Conservation (phyloP, 37 sponge, comb jelly and placozoan species). For the Lycopodina hypogea region DNA sequence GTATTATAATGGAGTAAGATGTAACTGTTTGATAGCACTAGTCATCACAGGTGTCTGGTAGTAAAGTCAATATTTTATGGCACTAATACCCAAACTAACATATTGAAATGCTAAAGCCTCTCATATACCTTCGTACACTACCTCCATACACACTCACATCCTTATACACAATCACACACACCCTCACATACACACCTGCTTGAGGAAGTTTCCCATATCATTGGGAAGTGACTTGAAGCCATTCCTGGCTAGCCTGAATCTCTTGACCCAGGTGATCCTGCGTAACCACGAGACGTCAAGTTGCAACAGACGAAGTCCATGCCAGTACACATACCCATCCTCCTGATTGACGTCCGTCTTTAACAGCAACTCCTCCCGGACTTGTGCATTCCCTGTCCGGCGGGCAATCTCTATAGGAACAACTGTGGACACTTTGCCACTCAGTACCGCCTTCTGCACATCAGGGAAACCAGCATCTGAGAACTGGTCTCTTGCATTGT, state of each 20-base stretch:
- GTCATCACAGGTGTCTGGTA: no score
- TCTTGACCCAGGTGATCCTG: constrained; percentile 74
- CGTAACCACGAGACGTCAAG: constrained; percentile 71
- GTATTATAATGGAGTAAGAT: no score
- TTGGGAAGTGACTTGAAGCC: constrained; percentile 58
- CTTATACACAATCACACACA: no score
- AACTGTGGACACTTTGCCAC: constrained; percentile 59
- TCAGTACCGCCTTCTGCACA: constrained; percentile 48
- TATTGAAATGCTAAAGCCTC: no score
- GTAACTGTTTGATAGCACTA: no score
- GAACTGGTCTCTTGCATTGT: neutral
- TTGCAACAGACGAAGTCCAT: constrained; percentile 59
- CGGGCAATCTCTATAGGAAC: constrained; percentile 83
- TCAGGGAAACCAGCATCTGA: constrained; percentile 45
- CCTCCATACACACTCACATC: no score
- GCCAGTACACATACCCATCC: constrained; percentile 69
- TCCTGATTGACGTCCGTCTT: constrained; percentile 73
- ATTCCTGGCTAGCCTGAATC: constrained; percentile 64
- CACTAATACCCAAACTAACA: no score
- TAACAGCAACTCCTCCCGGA: constrained; percentile 73
- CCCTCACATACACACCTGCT: constrained; percentile 54
- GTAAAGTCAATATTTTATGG: no score
- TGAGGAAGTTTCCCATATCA: constrained; percentile 68
- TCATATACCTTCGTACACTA: no score
- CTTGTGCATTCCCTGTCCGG: constrained; percentile 17